A percentile compares a stretch with the other conserved stretches of the same genome.
phyloP scores from a whole-genome alignment of 2,888 invertebrate genomes.

The Hypomecis atomaria region DNA sequence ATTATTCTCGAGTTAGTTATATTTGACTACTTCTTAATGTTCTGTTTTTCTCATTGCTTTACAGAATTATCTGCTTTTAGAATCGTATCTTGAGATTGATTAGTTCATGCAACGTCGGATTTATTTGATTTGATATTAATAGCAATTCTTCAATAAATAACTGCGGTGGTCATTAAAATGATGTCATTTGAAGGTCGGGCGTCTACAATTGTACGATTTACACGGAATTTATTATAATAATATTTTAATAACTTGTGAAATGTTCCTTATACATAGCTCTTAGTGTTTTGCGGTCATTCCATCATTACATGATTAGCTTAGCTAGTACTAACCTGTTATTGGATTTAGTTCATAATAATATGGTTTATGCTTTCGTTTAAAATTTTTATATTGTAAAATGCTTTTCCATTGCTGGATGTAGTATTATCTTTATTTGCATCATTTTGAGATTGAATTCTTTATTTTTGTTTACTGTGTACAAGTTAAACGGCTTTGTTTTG shows the following conservation, averaged over 20 bases:
- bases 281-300: conserved; percentile 31
- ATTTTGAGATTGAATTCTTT: not conserved
- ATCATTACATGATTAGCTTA: conserved; percentile 22
- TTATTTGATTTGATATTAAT: not conserved
- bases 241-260: conserved; percentile 22
- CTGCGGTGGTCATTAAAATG: conserved; percentile 13
- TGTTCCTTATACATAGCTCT: conserved; percentile 12
- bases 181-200: conserved; percentile 24
- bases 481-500: conserved; percentile 13
- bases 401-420: too few species aligned
- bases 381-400: too few species aligned
- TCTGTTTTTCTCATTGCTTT: not conserved
- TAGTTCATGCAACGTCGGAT: too few species aligned
- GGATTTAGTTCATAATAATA: not conserved
- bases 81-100: too few species aligned
- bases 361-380: too few species aligned
- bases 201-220: conserved; percentile 8
- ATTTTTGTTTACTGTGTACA: not conserved
- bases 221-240: conserved; percentile 1
- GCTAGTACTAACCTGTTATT: conserved; percentile 14
- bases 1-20: not conserved
- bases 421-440: too few species aligned
- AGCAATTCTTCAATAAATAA: not conserved
- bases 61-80: not conserved
- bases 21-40: not conserved